A percentile compares a stretch with the other conserved stretches of the same genome.
Conservation (phyloP, 2,797 vertebrate species). For the Semotilus atromaculatus region DNA sequence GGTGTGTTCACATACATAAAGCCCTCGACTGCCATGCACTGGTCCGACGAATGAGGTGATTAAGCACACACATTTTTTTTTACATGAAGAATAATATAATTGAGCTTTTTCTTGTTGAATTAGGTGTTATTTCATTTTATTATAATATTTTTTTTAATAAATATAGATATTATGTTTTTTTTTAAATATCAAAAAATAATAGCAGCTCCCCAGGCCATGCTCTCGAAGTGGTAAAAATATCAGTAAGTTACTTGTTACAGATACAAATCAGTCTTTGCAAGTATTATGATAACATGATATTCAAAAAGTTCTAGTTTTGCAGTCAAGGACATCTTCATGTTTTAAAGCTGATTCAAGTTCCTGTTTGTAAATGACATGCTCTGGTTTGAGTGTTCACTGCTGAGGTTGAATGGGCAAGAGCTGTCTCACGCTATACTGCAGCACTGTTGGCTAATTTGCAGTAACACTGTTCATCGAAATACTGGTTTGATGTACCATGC, state of each 20-base stretch:
- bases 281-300: not conserved
- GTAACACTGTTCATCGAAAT: conserved; percentile 25
- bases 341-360: conserved; percentile 4
- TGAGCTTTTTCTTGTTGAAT: conserved; percentile 27
- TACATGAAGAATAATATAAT: conserved; percentile 6
- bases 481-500: conserved; percentile 21
- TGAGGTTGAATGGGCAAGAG: conserved; percentile 13
- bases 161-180: conserved; percentile 3
- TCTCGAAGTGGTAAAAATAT: not conserved
- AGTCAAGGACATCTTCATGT: conserved; percentile 6
- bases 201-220: not conserved
- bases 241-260: not conserved
- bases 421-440: not conserved
- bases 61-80: conserved; percentile 50
- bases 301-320: not conserved
- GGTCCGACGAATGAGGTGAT: conserved; percentile 21
- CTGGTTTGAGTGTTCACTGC: conserved; percentile 7
- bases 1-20: conserved; percentile 29
- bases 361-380: conserved; percentile 18
- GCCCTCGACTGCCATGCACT: conserved; percentile 38
- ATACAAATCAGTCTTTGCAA: not conserved
- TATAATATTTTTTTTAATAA: not conserved
- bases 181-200: not conserved
- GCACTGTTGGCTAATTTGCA: conserved; percentile 21
- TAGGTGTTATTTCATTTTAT: not conserved